Evolutionary conservation across 2,888 invertebrate species (phyloP).

Genomic region (Rhingia campestris): DNA sequence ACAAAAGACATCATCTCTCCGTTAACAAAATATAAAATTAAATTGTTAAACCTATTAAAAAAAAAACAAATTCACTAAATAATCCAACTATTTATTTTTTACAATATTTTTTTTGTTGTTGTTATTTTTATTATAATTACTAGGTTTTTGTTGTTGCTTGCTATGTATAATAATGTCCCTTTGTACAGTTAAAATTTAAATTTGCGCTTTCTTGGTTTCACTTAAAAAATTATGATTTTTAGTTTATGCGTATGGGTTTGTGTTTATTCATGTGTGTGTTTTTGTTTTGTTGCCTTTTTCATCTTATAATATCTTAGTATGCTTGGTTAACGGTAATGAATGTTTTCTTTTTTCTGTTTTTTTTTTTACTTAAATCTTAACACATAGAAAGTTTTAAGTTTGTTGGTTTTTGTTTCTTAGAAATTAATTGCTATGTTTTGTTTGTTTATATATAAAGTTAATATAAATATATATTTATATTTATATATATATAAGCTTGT

Average conservation of each 20-base stretch:
- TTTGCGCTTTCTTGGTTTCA: conserved; percentile 52
- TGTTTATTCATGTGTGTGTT: background rate
- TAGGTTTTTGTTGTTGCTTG: conserved; percentile 19
- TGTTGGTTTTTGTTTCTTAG: conserved; percentile 16
- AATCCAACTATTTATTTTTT: conserved; percentile 46
- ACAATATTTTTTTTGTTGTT: conserved; percentile 18
- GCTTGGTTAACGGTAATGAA: conserved; percentile 61
- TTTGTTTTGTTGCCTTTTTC: conserved; percentile 32
- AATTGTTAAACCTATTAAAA: conserved; percentile 49
- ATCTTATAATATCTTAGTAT: conserved; percentile 16
- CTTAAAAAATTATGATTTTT: conserved; percentile 41
- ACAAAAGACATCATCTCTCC: conserved; percentile 56
- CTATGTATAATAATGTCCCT: conserved; percentile 29
- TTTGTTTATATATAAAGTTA: conserved; percentile 30
- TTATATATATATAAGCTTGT: conserved; percentile 52
- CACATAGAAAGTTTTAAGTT: conserved; percentile 61
- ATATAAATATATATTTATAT: conserved; percentile 35
- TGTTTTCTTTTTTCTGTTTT: conserved; percentile 21
- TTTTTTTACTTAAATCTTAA: conserved; percentile 50
- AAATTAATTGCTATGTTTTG: conserved; percentile 28
- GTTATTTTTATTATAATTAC: conserved; percentile 17
- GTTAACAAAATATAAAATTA: conserved; percentile 35
- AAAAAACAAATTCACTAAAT: conserved; percentile 68
- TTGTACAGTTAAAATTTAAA: conserved; percentile 47
- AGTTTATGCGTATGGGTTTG: conserved; percentile 64